These are phyloP conservation scores for Dicyrtoma fusca DNA, from an alignment of 2,888 invertebrate species.

Conservation along the genomic window DNA sequence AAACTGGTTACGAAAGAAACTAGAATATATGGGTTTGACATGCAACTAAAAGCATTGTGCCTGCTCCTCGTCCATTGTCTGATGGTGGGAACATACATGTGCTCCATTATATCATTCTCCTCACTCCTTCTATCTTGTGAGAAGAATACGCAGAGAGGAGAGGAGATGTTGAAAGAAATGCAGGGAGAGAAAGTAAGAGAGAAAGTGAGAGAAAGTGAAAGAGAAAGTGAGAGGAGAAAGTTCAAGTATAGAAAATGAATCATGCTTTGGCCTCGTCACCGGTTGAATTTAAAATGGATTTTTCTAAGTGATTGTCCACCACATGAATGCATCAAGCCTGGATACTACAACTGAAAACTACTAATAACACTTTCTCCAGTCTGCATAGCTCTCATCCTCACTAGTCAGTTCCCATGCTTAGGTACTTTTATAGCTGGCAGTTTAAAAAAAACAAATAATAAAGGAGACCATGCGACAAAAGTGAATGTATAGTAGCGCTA, in stretches of 20 bases:
- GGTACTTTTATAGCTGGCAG: too few relatives aligned
- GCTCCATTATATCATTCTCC: constrained; percentile 9
- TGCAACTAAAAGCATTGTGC: constrained; percentile 33
- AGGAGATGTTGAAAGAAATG: not conserved
- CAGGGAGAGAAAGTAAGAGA: constrained; percentile 1
- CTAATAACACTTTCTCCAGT: too few relatives aligned
- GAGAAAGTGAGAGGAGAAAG: not conserved
- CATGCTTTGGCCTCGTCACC: constrained; percentile 6
- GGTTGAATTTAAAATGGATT: constrained; percentile 16
- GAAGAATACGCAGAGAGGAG: not conserved
- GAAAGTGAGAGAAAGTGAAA: not conserved
- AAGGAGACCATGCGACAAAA: too few relatives aligned
- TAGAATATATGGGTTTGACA: constrained; percentile 43
- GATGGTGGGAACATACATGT: constrained; percentile 44
- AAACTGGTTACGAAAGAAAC: constrained; percentile 14
- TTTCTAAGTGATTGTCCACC: constrained; percentile 1
- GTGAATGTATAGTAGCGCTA: too few relatives aligned
- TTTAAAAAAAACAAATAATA: too few relatives aligned
- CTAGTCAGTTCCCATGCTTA: too few relatives aligned
- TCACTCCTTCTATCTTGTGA: not conserved
- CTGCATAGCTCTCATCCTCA: too few relatives aligned
- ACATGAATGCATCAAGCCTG: not conserved
- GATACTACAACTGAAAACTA: too few relatives aligned
- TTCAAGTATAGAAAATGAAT: constrained; percentile 3
- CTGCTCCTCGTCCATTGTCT: constrained; percentile 27